Base-by-base conservation (phyloP, 2,797 vertebrate species). In the Eulemur coronatus region DNA sequence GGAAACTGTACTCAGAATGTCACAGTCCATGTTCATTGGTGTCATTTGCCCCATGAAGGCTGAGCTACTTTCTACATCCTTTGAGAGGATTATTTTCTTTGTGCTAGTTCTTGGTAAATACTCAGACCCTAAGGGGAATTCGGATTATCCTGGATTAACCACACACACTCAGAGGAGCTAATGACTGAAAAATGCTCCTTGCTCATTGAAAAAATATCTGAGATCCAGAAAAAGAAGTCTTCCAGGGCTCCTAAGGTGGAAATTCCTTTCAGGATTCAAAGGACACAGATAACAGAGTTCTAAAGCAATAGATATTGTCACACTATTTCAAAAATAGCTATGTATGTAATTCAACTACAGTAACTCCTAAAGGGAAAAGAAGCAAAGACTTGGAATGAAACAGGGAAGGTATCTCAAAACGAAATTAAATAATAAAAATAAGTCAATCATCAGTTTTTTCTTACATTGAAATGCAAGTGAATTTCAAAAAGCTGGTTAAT, bases 91-190 rank as follows among this genome's bases (percentile, higher is more conserved):
- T 80, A 59, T 76, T 90, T 86, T 67, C 78, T 89, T 87, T 95
- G 81, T 81, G 61, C 52, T 61, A 73, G 52, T 94, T 95, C 88
- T 94, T 72, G 70, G 90, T 96, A 89, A 95, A 76, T 76, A 65
- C 46, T 80, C 61, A 80, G 75, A 91, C 59, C 13, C 38, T 75
- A 10, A 86, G 59, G 91, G 84, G 91, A 84, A 95, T 90, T 94
- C 38, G 84, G 79, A 80, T 94, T 41, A 84, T 85, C 80, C 63
- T 61, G 52, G 79, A 86, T 84, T 91, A 91, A 63, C 46, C 73
- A 79, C 73, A 43, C 7, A 33, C 0, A 14, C 41, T 84, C 46
- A 55, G 55, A 86, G 80, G 5, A 8, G 24, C 79, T 79, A 41
- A 76, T 43, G 79, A 72, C 73, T 73, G 9, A 20, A 93, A 80